Evolutionary conservation across 1,140 invertebrate genomes (phyloP), one percentile per base, ranked within the genome.

Genomic region (Monomorium pharaonis): DNA sequence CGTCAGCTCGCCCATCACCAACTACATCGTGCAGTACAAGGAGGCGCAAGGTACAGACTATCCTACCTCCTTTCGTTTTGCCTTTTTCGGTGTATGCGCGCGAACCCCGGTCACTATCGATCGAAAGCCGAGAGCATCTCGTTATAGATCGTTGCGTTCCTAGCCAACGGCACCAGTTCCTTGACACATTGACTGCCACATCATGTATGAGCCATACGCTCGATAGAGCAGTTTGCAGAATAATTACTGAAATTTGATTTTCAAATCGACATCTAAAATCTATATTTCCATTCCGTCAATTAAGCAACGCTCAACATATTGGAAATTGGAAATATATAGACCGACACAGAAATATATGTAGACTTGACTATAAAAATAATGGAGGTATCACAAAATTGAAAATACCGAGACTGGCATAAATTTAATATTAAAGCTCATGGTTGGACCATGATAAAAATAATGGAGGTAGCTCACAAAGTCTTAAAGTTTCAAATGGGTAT

Each of bases 11-110:
- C 95, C 96, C 7, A 96, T 97, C 87, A 95, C 96, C 70, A 96
- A 95, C 70, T 97, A 97, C 90, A 95, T 96, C 88, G 94, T 96
- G 65, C 96, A 96, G 87, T 96, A 96, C 92, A 96, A 96, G 92
- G 95, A 96, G 91, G 96, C 95, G 14, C 95, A 95, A 93, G 96
- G 96, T 96, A 93, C 76, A 93, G 24, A 37, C 44, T 3, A 9
- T 30, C 18, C 37, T 44, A 42, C 14, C 12, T 37, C 27, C 16
- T 27, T 44, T 18, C 42, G 37, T 27, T 47, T 47, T 49, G 0
- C 44, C 18, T 54, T 47, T 83, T 60, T 47, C 24, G 67, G 21
- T 47, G 49, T 56, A 44, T 44, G 33, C 49, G 37, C 54, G 49
- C 49, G 37, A 54, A 44, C 9, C 30, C 47, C 24, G 33, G 4